Base-by-base conservation (phyloP, 2,888 invertebrate species). In the Eilema sororculum region DNA sequence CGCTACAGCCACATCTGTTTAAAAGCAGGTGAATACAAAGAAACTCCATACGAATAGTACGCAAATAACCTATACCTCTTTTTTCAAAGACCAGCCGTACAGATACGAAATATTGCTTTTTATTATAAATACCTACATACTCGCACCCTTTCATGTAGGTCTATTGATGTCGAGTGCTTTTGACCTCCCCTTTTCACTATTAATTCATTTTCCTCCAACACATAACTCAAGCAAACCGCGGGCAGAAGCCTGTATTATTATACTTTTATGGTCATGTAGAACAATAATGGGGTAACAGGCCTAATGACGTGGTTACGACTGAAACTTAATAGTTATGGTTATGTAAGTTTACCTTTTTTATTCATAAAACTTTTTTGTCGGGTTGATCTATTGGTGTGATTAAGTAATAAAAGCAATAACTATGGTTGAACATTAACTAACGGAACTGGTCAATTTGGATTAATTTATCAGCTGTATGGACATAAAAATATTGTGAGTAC, bases 391-490 rank as follows among this genome's bases (percentile, higher is more conserved):
- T 89, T 84, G 86, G 85, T 87, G 84, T 84, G 81, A 93, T 93
- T 92, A 93, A 91, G 91, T 91, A 90, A 93, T 93, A 92, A 92
- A 91, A 88, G 85, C 89, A 88, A 92, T 91, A 84, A 83, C 84
- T 84, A 74, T 80, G 86, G 86, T 86, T 78, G 81, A 77, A 82
- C 83, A 85, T 89, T 89, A 90, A 85, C 75, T 87, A 91, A 92
- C 90, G 90, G 91, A 87, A 89, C 88, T 85, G 83, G 85, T 85
- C 88, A 88, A 91, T 91, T 91, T 90, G 78, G 81, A 57, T 66
- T 71, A 75, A 70, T 60, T 68, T 69, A 77, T 69, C 71, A 73
- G 70, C 71, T 76, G 69, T 71, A 71, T 20, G 30, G 58, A 16
- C 28, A 69, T 57, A 74, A 71, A 75, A 78, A 65, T 25, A 52